Percentiles rank a stretch among this genome's conserved stretches.
phyloP scores from a whole-genome alignment of 2,888 invertebrate species.

The Lasioglossum villosulum region DNA sequence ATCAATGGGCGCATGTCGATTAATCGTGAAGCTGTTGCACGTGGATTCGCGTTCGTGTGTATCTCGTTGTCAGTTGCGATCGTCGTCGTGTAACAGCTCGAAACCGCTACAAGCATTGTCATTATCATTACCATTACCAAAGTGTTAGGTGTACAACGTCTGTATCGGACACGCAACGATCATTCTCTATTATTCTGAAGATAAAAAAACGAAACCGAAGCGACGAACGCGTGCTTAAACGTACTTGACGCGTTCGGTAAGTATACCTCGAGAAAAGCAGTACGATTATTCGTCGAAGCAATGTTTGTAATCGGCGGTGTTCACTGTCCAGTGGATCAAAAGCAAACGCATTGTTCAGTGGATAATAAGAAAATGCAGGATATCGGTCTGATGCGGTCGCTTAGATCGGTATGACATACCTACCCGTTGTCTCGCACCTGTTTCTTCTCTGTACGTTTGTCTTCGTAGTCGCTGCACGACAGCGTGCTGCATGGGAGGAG shows the following conservation, averaged over 20 bases:
- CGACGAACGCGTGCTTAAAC: neutral
- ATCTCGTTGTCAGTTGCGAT: constrained; percentile 24
- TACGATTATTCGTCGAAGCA: neutral
- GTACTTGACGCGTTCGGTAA: neutral
- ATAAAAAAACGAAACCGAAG: neutral
- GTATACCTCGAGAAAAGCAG: neutral
- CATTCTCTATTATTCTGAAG: neutral
- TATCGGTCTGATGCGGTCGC: neutral
- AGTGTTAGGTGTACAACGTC: constrained; percentile 8
- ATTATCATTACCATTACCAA: constrained; percentile 6
- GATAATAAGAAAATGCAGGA: neutral
- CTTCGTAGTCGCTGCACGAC: constrained; percentile 75
- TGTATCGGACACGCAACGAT: neutral
- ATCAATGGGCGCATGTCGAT: constrained; percentile 45
- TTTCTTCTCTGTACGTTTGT: constrained; percentile 61
- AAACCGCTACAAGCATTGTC: constrained; percentile 37
- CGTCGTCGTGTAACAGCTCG: constrained; percentile 58
- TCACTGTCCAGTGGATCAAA: neutral
- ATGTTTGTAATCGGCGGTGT: neutral
- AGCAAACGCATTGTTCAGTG: neutral
- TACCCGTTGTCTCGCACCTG: constrained; percentile 27
- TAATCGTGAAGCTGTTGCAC: constrained; percentile 47
- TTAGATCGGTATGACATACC: neutral
- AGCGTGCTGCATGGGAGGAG: constrained; percentile 84
- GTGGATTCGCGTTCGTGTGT: constrained; percentile 23